Base-by-base conservation (phyloP, 2,888 invertebrate species). In the Limnephilus auricula region DNA sequence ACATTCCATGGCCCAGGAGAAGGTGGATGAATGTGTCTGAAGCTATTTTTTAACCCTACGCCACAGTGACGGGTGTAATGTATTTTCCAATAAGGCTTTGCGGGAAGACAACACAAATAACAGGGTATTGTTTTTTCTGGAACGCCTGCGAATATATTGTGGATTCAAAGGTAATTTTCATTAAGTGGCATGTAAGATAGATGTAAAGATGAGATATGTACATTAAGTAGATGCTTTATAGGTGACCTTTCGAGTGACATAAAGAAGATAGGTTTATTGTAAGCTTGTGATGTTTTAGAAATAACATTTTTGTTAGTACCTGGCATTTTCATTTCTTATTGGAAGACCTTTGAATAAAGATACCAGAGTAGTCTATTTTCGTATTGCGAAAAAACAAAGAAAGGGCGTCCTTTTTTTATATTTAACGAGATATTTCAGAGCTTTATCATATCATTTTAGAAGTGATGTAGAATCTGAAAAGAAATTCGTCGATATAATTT, bases 51-150 rank as follows among this genome's bases (percentile, higher is more conserved):
- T 65, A 65, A 9, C 65, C 65, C n/a, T 65, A 13, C 50, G 25
- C 25, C 65, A 3, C 25, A 65, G 65, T 65, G 65, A 65, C 65
- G 65, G 25, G 25, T 65, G 65, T 25, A 65, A 65, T 65, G 65
- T 65, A 65, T 65, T 65, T 65, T 65, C 65, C 65, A 65, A 65
- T 65, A 65, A 65, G 65, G 65, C 65, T 65, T 65, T 65, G n/a
- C 65, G 65, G 65, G 25, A 65, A 65, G 65, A n/a, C 65, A 25
- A 65, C 65, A 65, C 65, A 65, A 65, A 65, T 65, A 65, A 65
- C 65, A 65, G 65, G 65, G 25, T 65, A 65, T 65, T 65, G 65
- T 65, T 65, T 50, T 50, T 65, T 65, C 65, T 6, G 65, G 9
- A 65, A 65, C 65, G 65, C 9, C 65, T 25, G 9, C 25, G 65